Conservation (phyloP, 1,140 invertebrate genomes). For the Liolophura sinensis region DNA sequence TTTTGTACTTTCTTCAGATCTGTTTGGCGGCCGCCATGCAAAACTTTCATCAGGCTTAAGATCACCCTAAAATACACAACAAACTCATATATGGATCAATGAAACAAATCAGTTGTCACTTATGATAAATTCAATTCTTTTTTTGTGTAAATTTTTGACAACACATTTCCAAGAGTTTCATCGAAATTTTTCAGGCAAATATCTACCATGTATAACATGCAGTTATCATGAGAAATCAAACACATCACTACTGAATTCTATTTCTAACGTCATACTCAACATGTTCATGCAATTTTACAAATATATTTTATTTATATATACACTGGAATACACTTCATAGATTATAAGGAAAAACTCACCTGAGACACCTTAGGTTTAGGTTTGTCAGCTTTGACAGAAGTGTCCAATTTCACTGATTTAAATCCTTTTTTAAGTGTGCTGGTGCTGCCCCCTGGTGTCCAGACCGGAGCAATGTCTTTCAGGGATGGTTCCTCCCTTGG, state of each 20-base stretch:
- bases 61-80: background rate
- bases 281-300: no score
- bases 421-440: constrained; percentile 33
- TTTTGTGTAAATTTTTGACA: no score
- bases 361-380: background rate
- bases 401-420: constrained; percentile 39
- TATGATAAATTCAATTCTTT: no score
- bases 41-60: constrained; percentile 23
- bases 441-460: constrained; percentile 36
- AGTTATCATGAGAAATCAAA: background rate
- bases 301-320: no score
- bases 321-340: background rate
- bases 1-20: background rate
- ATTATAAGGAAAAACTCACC: background rate
- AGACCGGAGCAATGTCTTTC: constrained; percentile 35
- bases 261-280: no score
- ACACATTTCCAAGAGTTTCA: background rate
- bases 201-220: background rate
- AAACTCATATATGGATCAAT: background rate
- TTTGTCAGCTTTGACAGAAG: background rate
- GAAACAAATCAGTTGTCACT: background rate
- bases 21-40: constrained; percentile 20
- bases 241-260: background rate
- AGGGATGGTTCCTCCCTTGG: constrained; percentile 21
- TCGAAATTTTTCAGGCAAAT: no score